Evolutionary conservation across 2,797 vertebrate species (phyloP), one percentile per base, ranked within the genome.

Genomic region (Poeciliopsis presidionis): DNA sequence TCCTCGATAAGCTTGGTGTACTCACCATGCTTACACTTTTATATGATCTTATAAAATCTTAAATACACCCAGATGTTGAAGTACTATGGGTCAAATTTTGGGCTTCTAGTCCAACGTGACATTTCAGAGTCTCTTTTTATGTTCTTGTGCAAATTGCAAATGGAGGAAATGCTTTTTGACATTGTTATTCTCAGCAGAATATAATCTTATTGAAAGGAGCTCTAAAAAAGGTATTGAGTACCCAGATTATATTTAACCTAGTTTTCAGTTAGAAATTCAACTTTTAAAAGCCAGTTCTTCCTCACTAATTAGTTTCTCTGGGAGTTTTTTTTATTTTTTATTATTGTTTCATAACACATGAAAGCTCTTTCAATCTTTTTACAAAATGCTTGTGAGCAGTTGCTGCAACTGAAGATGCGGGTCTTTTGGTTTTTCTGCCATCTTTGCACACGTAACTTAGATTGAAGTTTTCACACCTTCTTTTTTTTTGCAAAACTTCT

Each of bases 291-390:
- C 7, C 33, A 36, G 16, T 16, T 36, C 30, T 36, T 63, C 33
- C 36, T 67, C 20, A 25, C 7, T 65, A 65, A 65, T 67, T 41
- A 12, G 63, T 67, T 67, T 67, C 63, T 67, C 63, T 41, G 63
- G 63, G 30, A 39, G 51, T 53, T 53, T 53, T 4, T 36, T 18
- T 33, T 9, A 30, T 1, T 30, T 33, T 1, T 41, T 41, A 2
- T 43, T 18, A 33, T 63, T 63, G 28, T 36, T 63, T 63, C 61
- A 63, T 36, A 36, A 20, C 28, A 33, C 61, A 63, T 63, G 16
- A 36, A 18, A 36, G 33, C 61, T 36, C 61, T 63, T 63, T 63
- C 59, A 63, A 33, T 18, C 36, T 36, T 36, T 63, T 36, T 53
- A 25, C 51, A 53, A 25, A 53, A 25, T 53, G 51, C 22, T 53